Conservation (phyloP, 2,888 invertebrate genomes). For the Neocrepidodera transversa region DNA sequence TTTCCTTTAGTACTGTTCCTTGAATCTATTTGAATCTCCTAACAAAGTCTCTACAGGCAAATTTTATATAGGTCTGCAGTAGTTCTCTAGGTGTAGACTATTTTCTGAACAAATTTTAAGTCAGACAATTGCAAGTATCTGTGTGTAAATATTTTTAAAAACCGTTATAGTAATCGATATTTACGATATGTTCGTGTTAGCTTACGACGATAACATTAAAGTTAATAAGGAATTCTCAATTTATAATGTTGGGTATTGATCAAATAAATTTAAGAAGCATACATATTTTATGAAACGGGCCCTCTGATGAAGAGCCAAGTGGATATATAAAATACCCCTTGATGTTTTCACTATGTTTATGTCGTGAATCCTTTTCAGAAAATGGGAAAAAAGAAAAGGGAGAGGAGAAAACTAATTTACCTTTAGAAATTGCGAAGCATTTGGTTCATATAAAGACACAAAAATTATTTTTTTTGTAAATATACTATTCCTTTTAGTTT, state of each 20-base stretch:
- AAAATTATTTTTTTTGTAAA: no score
- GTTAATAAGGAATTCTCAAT: conserved; percentile 15
- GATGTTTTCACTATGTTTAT: conserved; percentile 25
- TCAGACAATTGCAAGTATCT: no score
- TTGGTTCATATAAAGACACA: no score
- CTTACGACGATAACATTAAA: conserved; percentile 19
- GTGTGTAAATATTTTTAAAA: background rate
- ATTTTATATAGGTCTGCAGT: no score
- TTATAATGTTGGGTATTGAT: conserved; percentile 6
- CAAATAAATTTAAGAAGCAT: conserved; percentile 16
- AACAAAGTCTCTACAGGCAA: no score
- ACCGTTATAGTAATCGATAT: background rate
- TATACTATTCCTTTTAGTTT: no score
- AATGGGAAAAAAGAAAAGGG: background rate
- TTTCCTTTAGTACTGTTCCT: no score
- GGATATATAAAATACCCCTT: conserved; percentile 27
- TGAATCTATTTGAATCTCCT: no score
- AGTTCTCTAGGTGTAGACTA: no score
- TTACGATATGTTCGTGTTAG: no score
- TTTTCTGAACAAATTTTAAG: no score
- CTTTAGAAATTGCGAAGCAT: background rate
- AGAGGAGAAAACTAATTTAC: conserved; percentile 1
- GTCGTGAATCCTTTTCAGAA: conserved; percentile 17
- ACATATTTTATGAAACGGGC: conserved; percentile 21
- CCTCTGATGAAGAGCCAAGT: conserved; percentile 22